Conservation (phyloP, 2,888 invertebrate genomes). For the Ryuthela nishihirai region DNA sequence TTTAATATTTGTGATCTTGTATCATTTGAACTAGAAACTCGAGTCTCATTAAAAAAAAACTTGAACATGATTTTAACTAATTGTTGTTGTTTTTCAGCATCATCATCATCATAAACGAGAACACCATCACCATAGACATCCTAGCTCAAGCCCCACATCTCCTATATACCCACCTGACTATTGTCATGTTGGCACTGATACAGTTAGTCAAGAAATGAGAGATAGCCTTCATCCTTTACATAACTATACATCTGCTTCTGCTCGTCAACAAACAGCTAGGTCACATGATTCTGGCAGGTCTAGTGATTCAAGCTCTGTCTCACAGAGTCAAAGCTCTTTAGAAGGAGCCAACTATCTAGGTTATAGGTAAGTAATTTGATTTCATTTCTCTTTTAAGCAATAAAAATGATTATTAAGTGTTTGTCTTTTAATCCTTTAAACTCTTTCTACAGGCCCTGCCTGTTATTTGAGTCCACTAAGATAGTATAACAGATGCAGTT, state of each 20-base stretch:
- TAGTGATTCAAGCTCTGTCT: conserved; percentile 67
- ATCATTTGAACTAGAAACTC: too few relatives aligned
- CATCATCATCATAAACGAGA: conserved; percentile 43
- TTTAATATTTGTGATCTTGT: too few relatives aligned
- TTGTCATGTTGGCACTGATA: conserved; percentile 5
- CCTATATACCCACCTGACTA: conserved; percentile 2
- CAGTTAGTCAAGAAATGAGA: conserved; percentile 19
- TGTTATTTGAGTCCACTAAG: too few relatives aligned
- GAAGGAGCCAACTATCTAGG: conserved; percentile 52
- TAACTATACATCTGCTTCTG: conserved; percentile 44
- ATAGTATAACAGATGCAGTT: too few relatives aligned
- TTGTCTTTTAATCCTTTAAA: too few relatives aligned
- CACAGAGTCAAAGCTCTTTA: conserved; percentile 55
- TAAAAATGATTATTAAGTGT: too few relatives aligned
- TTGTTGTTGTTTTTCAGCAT: conserved; percentile 9
- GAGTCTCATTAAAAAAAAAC: background rate
- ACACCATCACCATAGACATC: conserved; percentile 48
- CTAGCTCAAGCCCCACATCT: conserved; percentile 15
- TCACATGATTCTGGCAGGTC: conserved; percentile 59
- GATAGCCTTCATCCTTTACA: conserved; percentile 42
- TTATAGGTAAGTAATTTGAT: conserved; percentile 11
- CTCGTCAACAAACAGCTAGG: conserved; percentile 36
- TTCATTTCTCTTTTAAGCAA: too few relatives aligned
- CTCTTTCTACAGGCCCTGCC: too few relatives aligned
- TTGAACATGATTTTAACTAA: background rate